Conservation (phyloP, 2,113 vertebrate genomes). For the Pseudonaja textilis region DNA sequence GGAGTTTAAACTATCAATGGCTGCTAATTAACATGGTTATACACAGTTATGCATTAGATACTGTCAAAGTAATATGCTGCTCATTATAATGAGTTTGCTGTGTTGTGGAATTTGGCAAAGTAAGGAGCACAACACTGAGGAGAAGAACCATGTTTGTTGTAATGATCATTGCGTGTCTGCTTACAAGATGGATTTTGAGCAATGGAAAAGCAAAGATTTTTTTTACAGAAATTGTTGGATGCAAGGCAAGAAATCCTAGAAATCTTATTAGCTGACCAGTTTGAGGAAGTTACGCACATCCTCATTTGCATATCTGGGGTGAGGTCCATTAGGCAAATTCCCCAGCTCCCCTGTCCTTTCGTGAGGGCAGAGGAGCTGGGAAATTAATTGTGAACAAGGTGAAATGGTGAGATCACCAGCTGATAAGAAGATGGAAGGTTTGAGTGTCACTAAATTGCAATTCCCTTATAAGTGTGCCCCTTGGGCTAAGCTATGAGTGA, state of each 20-base stretch:
- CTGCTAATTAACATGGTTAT: not conserved
- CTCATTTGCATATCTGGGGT: not conserved
- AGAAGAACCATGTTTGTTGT: not conserved
- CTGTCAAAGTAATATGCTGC: not conserved
- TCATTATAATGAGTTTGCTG: not conserved
- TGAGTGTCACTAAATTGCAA: not conserved
- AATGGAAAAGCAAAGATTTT: not conserved
- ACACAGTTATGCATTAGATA: not conserved
- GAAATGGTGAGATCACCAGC: not conserved
- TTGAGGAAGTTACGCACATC: not conserved
- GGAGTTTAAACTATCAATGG: not conserved
- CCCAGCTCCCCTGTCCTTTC: not conserved
- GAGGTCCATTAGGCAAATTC: not conserved
- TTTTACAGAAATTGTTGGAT: not conserved
- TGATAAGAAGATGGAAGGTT: not conserved
- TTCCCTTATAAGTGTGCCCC: not conserved
- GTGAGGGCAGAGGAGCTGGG: not conserved
- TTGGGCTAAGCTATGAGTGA: not conserved
- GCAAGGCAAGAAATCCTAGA: not conserved
- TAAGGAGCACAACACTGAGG: not conserved
- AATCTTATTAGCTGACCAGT: not conserved
- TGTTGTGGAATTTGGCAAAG: not conserved
- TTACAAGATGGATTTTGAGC: not conserved
- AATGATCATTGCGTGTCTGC: not conserved
- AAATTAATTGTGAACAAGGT: not conserved